Percentiles rank a stretch among this genome's conserved stretches.
phyloP scores from a whole-genome alignment of 2,113 vertebrate species.

The Choloepus hoffmanni region DNA sequence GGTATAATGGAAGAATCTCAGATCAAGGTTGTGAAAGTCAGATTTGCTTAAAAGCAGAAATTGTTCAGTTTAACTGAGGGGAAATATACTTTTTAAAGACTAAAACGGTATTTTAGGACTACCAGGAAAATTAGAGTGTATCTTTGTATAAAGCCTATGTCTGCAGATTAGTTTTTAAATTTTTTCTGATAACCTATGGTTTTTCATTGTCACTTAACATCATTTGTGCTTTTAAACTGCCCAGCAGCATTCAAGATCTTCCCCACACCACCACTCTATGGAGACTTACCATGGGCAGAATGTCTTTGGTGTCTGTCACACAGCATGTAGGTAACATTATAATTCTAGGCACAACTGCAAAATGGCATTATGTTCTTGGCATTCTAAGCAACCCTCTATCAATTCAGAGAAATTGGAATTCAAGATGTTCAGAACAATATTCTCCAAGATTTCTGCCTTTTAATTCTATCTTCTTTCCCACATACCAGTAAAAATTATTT shows the following conservation, averaged over 20 bases:
- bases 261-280: neutral
- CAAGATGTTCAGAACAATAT: conserved; percentile 31
- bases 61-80: neutral
- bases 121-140: conserved; percentile 23
- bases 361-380: neutral
- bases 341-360: neutral
- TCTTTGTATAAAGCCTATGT: neutral
- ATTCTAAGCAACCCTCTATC: neutral
- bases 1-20: neutral
- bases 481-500: neutral
- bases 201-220: neutral
- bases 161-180: neutral
- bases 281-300: neutral
- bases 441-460: neutral
- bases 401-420: neutral
- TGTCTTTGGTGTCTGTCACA: neutral
- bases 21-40: neutral
- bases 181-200: neutral
- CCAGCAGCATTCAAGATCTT: neutral
- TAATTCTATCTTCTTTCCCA: neutral
- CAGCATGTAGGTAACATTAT: neutral
- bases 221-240: neutral
- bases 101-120: neutral
- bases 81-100: conserved; percentile 4
- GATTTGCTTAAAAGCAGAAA: neutral